Conservation (phyloP, 2,888 invertebrate genomes). For the Latrodectus hesperus region DNA sequence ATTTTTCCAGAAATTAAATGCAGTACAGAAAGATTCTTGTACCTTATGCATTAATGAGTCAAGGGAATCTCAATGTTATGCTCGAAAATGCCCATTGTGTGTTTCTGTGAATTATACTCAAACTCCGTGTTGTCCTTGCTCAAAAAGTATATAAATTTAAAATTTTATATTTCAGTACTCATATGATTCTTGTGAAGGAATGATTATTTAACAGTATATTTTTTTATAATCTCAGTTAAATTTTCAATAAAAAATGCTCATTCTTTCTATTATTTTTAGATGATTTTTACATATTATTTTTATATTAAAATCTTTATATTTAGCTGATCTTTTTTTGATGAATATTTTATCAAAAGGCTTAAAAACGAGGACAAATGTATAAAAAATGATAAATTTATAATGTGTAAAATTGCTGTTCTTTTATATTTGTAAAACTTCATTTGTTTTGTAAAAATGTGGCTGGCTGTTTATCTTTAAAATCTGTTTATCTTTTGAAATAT, state of each 20-base stretch:
- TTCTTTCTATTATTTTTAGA: neutral
- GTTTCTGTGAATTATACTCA: neutral
- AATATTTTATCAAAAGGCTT: too few relatives aligned
- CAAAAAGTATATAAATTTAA: constrained; percentile 20
- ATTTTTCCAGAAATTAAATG: constrained; percentile 10
- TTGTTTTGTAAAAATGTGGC: too few relatives aligned
- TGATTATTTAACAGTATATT: neutral
- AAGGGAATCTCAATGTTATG: constrained; percentile 26
- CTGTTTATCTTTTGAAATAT: too few relatives aligned
- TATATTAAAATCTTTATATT: too few relatives aligned
- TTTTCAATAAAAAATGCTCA: neutral
- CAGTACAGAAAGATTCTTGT: constrained; percentile 26
- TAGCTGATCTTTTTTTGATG: too few relatives aligned
- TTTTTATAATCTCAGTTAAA: neutral
- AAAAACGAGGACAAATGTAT: too few relatives aligned
- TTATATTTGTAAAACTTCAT: neutral
- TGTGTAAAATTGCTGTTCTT: too few relatives aligned
- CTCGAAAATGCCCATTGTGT: constrained; percentile 42
- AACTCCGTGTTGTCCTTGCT: constrained; percentile 38
- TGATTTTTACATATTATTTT: neutral
- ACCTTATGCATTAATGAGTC: constrained; percentile 21
- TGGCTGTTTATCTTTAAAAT: too few relatives aligned
- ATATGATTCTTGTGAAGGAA: neutral
- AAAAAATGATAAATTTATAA: too few relatives aligned
- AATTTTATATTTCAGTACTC: neutral